Evolutionary conservation across 2,888 invertebrate species (phyloP), one percentile per base, ranked within the genome.

Genomic region (Heliconius ismenius): DNA sequence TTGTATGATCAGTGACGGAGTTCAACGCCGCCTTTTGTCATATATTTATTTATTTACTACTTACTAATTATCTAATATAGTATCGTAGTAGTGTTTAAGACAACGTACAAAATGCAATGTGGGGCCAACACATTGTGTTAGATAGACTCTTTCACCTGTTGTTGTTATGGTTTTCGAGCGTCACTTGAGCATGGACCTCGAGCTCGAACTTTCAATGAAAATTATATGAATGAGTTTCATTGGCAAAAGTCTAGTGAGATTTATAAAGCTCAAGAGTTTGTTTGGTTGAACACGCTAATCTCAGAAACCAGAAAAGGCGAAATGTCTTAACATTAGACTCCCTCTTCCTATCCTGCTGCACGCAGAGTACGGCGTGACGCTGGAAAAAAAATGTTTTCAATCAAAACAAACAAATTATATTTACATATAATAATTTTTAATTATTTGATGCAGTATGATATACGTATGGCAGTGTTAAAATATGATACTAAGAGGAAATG

Each of bases 401-500:
- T 49, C 49, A 18, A 6, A 49, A n/a, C n/a, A 9, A n/a, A n/a
- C 58, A n/a, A 58, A 58, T 58, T 21, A 58, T 58, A n/a, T 28
- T 63, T 18, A 18, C 18, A 63, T 28, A 21, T 49, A 28, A 43
- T 18, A 11, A 68, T 26, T 13, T 4, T 67, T 13, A 15, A 49
- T 26, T 26, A 49, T 49, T 43, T 26, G 3, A 43, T 36, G 18
- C 49, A 36, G 10, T 64, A 64, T 64, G 21, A 68, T 68, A 68
- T 26, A 43, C 21, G 9, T 28, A 28, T 68, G 9, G 43, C 18
- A 21, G 24, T 69, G 39, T 28, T 69, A 28, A 49, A 18, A 69
- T 69, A 28, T 43, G 26, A 49, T 54, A 49, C 11, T 21, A 67
- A 70, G n/a, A 70, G 70, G 70, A 70, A 32, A 70, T 32, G 32